Conservation (phyloP, 2,888 invertebrate species). For the Drosophila demipolita region DNA sequence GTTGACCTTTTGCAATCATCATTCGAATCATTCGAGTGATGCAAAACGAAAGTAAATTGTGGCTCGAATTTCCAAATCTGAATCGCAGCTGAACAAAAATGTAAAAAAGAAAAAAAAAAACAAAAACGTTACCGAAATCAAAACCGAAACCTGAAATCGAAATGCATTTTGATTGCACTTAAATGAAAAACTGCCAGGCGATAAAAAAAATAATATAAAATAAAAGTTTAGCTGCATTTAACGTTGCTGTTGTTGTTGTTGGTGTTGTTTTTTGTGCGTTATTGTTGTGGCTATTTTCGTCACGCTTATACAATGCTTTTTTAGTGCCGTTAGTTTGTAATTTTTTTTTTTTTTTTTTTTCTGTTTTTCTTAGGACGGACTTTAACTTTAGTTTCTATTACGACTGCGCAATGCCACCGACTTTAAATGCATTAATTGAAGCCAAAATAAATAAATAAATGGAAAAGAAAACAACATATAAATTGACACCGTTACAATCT, state of each 20-base stretch:
- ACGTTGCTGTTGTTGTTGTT: slow-evolving; percentile 13
- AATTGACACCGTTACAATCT: slow-evolving; percentile 35
- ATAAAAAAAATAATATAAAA: slow-evolving; percentile 52
- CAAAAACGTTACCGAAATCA: slow-evolving; percentile 15
- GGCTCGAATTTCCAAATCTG: slow-evolving; percentile 41
- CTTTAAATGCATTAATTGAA: slow-evolving; percentile 40
- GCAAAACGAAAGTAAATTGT: slow-evolving; percentile 41
- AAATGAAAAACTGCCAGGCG: slow-evolving; percentile 50
- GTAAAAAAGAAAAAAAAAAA: background rate
- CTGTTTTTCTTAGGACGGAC: slow-evolving; percentile 18
- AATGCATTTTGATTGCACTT: slow-evolving; percentile 72
- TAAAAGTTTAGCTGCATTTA: slow-evolving; percentile 42
- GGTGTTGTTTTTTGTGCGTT: slow-evolving; percentile 13
- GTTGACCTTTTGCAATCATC: slow-evolving; percentile 48
- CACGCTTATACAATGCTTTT: slow-evolving; percentile 65
- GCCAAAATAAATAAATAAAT: slow-evolving; percentile 25
- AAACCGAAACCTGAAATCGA: slow-evolving; percentile 59
- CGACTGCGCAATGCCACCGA: slow-evolving; percentile 41
- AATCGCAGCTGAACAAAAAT: background rate
- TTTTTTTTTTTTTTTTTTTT: slow-evolving; percentile 22
- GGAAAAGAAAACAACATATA: slow-evolving; percentile 11
- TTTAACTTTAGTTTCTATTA: slow-evolving; percentile 10
- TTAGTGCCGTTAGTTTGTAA: slow-evolving; percentile 26
- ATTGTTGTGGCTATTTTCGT: slow-evolving; percentile 54
- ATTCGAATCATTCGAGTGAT: slow-evolving; percentile 10